These are phyloP conservation scores for Platyrinchus mystaceus DNA, from an alignment of 2,797 vertebrate species.

Conservation along the genomic window DNA sequence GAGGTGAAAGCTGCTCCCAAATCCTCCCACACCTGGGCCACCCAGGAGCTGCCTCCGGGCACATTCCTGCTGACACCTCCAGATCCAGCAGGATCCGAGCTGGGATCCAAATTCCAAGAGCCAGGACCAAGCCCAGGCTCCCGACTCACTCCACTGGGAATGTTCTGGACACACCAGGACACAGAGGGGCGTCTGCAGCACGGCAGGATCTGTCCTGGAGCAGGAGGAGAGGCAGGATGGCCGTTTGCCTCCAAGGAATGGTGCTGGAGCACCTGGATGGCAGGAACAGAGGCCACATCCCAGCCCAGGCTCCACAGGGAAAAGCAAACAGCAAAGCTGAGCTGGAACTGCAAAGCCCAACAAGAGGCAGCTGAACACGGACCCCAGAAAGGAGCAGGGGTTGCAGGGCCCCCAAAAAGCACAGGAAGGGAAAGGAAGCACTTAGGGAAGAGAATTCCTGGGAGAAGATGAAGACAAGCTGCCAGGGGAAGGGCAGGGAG, in stretches of 20 bases:
- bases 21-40: neutral
- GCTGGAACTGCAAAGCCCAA: neutral
- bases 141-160: neutral
- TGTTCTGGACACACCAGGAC: fast-evolving
- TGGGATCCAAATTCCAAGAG: neutral
- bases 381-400: neutral
- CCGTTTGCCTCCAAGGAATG: neutral
- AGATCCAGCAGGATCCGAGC: neutral
- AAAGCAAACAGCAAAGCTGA: neutral
- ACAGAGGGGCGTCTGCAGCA: fast-evolving
- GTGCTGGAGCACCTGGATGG: neutral
- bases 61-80: neutral
- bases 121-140: neutral
- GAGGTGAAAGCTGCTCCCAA: neutral
- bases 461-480: neutral
- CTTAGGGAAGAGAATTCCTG: neutral
- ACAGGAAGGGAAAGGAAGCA: neutral
- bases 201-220: neutral
- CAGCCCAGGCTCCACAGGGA: neutral
- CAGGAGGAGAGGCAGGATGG: neutral
- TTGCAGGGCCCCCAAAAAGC: no score
- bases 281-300: neutral
- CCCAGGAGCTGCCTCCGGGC: neutral
- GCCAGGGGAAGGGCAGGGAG: neutral
- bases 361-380: neutral